A percentile compares a stretch with the other conserved stretches of the same genome.
phyloP scores from a whole-genome alignment of 1,140 invertebrate species.

The Conus betulinus region DNA sequence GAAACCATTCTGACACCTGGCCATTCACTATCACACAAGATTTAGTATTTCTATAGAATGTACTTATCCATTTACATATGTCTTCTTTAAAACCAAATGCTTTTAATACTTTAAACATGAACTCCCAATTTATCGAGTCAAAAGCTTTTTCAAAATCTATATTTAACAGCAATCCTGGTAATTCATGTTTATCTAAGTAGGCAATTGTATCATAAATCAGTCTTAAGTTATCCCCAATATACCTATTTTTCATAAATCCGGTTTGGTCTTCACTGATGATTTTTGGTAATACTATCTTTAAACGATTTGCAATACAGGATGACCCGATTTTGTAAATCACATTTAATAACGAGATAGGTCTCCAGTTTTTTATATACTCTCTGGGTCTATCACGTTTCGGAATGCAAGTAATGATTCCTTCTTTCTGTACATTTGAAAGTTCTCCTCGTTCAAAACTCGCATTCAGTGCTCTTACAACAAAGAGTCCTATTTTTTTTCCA shows the following conservation, averaged over 20 bases:
- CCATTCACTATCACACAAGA: background rate
- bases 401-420: too few relatives aligned
- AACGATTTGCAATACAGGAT: background rate
- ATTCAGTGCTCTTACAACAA: too few relatives aligned
- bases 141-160: conserved; percentile 5
- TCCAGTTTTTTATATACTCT: too few relatives aligned
- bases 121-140: background rate
- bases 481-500: too few relatives aligned
- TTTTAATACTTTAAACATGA: background rate
- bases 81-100: background rate
- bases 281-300: background rate
- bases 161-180: background rate
- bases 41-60: background rate
- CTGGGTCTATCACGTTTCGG: too few relatives aligned
- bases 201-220: background rate
- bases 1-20: background rate
- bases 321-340: too few relatives aligned
- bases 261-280: background rate
- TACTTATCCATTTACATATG: conserved; percentile 2
- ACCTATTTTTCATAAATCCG: background rate
- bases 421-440: too few relatives aligned
- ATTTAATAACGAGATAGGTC: too few relatives aligned
- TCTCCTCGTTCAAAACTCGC: too few relatives aligned
- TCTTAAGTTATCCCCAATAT: conserved; percentile 9
- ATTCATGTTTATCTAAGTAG: background rate